Conservation (phyloP, 2,888 invertebrate species). For the Proisotoma minuta region DNA sequence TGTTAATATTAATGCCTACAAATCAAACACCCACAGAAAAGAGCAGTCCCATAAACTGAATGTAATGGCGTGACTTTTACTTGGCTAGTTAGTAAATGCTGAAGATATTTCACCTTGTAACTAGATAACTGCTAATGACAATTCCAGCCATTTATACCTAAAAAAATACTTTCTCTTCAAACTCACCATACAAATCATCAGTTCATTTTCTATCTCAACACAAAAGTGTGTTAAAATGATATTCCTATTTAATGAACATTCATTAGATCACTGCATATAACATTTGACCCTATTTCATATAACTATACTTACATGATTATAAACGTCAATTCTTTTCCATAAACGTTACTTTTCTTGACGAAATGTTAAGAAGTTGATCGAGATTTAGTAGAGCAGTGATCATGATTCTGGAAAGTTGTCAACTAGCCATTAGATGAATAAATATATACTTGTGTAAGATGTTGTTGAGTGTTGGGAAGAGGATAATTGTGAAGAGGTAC, state of each 20-base stretch:
- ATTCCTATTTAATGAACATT: too few relatives aligned
- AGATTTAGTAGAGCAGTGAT: background rate
- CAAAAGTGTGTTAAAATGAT: too few relatives aligned
- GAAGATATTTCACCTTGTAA: too few relatives aligned
- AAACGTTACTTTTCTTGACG: too few relatives aligned
- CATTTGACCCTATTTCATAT: background rate
- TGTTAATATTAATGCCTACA: constrained; percentile 7
- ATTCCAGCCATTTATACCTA: too few relatives aligned
- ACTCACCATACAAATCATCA: too few relatives aligned
- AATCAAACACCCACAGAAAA: constrained; percentile 1
- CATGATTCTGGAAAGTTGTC: constrained; percentile 9
- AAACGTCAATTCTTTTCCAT: too few relatives aligned
- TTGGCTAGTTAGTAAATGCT: constrained; percentile 10
- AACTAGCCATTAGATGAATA: constrained; percentile 7
- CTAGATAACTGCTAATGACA: too few relatives aligned
- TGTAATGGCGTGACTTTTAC: constrained; percentile 2
- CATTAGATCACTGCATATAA: constrained; percentile 3
- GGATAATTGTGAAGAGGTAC: background rate
- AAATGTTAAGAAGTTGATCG: background rate
- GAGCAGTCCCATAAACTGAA: constrained; percentile 7
- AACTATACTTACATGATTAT: too few relatives aligned
- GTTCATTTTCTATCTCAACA: too few relatives aligned
- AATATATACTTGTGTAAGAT: too few relatives aligned
- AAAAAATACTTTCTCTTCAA: too few relatives aligned
- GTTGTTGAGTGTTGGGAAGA: background rate